Percentiles rank a stretch among this genome's conserved stretches.
Evolutionary conservation across 2,797 vertebrate genomes (phyloP).

Genomic region (Urophycis tenuis): DNA sequence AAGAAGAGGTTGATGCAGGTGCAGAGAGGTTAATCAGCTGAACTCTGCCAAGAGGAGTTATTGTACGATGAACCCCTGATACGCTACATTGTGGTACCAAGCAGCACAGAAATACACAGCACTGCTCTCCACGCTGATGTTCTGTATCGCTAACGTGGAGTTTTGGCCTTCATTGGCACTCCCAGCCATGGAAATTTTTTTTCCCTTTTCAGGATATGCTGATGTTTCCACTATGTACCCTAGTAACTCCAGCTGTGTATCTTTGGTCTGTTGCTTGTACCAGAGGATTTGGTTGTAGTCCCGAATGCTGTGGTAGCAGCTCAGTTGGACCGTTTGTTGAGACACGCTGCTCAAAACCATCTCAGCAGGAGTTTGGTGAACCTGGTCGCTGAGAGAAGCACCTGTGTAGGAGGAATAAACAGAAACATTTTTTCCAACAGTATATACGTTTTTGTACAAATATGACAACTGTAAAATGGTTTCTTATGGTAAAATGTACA

Average conservation of each 20-base stretch:
- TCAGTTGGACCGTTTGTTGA: too few species aligned
- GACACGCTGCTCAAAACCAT: too few species aligned
- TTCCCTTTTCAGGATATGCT: too few species aligned
- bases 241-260: too few species aligned
- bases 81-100: constrained; percentile 36
- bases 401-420: constrained; percentile 17
- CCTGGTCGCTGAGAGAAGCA: constrained; percentile 18
- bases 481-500: neutral
- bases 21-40: neutral
- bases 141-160: constrained; percentile 29
- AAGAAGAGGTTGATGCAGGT: neutral
- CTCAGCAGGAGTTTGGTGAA: constrained; percentile 37
- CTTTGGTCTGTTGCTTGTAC: too few species aligned
- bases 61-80: neutral
- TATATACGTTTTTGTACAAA: too few species aligned
- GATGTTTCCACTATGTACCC: too few species aligned
- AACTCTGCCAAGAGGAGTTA: neutral
- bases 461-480: too few species aligned
- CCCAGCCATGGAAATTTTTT: too few species aligned
- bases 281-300: too few species aligned
- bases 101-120: constrained; percentile 59
- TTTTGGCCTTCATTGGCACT: constrained; percentile 17
- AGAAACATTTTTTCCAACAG: too few species aligned
- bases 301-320: too few species aligned
- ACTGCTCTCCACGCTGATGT: constrained; percentile 20